These are phyloP conservation scores for Eubasilissa splendida DNA, from an alignment of 2,888 invertebrate species.

Conservation along the genomic window DNA sequence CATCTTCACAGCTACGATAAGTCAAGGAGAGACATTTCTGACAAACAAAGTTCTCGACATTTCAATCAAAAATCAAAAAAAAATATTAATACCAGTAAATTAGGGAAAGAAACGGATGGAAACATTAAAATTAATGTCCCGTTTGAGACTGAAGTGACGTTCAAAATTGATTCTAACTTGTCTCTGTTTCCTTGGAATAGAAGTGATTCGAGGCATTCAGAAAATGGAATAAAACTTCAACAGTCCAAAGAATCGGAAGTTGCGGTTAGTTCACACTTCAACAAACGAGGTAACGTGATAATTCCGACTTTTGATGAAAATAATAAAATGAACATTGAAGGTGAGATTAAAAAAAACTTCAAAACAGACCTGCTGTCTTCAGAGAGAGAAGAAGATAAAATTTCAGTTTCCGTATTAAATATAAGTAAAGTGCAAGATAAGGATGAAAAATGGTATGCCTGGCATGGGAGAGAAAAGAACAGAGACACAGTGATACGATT, in stretches of 20 bases:
- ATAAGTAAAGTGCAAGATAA: slow-evolving; percentile 40
- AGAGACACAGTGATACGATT: slow-evolving; percentile 70
- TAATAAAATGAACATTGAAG: slow-evolving; percentile 26
- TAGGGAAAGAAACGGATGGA: background rate
- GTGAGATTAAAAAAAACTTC: background rate
- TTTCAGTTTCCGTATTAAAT: slow-evolving; percentile 31
- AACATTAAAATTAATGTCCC: slow-evolving; percentile 31
- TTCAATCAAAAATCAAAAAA: background rate
- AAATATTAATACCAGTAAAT: slow-evolving; percentile 1
- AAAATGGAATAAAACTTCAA: slow-evolving; percentile 11
- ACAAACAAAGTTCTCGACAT: background rate
- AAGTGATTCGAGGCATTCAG: background rate
- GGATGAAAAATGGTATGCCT: slow-evolving; percentile 55
- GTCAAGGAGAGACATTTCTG: slow-evolving; percentile 42
- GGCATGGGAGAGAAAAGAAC: slow-evolving; percentile 61
- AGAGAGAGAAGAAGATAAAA: slow-evolving; percentile 30
- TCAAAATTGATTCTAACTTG: slow-evolving; percentile 37
- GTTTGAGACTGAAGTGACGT: slow-evolving; percentile 44
- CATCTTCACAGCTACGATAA: slow-evolving; percentile 55
- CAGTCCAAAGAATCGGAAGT: slow-evolving; percentile 20
- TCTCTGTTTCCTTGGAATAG: background rate
- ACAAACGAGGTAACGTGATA: slow-evolving; percentile 30
- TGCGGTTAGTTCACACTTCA: slow-evolving; percentile 22
- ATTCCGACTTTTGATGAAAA: slow-evolving; percentile 19
- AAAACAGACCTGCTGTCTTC: slow-evolving; percentile 22